Percentiles rank a stretch among this genome's conserved stretches.
Conservation (phyloP, 2,888 invertebrate species). For the Pilophorus perplexus region DNA sequence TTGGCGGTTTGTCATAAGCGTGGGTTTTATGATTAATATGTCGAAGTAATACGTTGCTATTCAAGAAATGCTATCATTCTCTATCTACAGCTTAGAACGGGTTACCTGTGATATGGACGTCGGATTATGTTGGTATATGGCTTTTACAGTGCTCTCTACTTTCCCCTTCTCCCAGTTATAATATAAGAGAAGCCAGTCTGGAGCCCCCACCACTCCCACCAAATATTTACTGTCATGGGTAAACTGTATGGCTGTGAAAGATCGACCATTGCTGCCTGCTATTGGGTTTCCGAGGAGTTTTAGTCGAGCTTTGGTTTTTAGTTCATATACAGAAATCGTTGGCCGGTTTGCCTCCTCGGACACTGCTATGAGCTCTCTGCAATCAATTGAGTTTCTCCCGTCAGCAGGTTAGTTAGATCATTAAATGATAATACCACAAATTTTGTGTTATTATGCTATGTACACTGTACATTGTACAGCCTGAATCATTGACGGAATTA, state of each 20-base stretch:
- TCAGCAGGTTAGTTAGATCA: neutral
- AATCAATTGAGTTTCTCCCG: constrained; percentile 42
- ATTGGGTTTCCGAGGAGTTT: constrained; percentile 65
- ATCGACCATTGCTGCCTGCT: constrained; percentile 59
- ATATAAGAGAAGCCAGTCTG: constrained; percentile 77
- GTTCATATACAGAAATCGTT: constrained; percentile 68
- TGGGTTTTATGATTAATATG: too few species aligned
- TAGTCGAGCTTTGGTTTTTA: constrained; percentile 66
- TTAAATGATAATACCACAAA: too few species aligned
- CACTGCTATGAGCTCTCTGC: constrained; percentile 63
- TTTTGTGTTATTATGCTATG: too few species aligned
- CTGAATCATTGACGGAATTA: too few species aligned
- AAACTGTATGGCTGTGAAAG: constrained; percentile 72
- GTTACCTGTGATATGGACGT: constrained; percentile 6
- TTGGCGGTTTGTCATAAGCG: too few species aligned
- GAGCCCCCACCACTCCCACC: constrained; percentile 74
- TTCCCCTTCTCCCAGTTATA: constrained; percentile 81
- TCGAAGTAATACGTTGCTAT: too few species aligned
- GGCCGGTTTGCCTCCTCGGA: constrained; percentile 58
- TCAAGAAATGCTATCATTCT: neutral
- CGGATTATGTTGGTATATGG: constrained; percentile 52
- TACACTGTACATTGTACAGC: neutral
- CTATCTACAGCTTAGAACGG: neutral
- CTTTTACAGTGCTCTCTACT: constrained; percentile 70
- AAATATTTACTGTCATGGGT: constrained; percentile 79